Base-by-base conservation (phyloP, 2,888 invertebrate genomes). In the Lasioglossum oenotherae region DNA sequence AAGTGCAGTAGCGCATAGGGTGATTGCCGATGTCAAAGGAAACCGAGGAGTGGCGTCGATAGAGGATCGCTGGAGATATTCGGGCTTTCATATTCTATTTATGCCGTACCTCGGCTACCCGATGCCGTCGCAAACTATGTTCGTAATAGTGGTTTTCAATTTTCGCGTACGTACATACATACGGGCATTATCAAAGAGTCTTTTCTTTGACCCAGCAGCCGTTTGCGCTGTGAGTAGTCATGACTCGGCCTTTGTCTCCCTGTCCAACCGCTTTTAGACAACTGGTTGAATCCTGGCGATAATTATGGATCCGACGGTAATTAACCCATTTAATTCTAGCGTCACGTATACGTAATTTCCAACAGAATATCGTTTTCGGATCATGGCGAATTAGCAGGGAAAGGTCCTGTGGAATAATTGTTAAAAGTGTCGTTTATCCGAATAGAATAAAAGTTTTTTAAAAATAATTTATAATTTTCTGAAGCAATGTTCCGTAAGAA, bases 1-100 rank as follows among this genome's bases (percentile, higher is more conserved):
- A 92, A 92, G 92, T 91, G 91, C 88, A 90, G 80, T 87, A 87
- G 87, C 80, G 91, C 89, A 87, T 87, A 90, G 90, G 91, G 81
- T 92, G 93, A 92, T 93, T 89, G 91, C 89, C 88, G 90, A 89
- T 92, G 92, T 93, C 93, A 93, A 93, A 93, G 92, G 92, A 90
- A 90, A 88, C 84, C 77, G 84, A 77, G 80, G 82, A 78, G 82
- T 75, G 81, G 53, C 82, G 83, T 72, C 74, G 85, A 78, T 82
- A 80, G 74, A 80, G 81, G 71, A 71, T 81, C 88, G 81, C 72
- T 73, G 38, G 82, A 82, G 84, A 83, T 83, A 88, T 79, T 81
- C 85, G 77, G 82, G 80, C 78, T 89, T 85, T 88, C 88, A 85
- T 87, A 89, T 87, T 89, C 89, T 89, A 89, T 89, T 89, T 89